These are phyloP conservation scores for Odontophorus gujanensis DNA, from an alignment of 2,113 vertebrate species.

Conservation along the genomic window DNA sequence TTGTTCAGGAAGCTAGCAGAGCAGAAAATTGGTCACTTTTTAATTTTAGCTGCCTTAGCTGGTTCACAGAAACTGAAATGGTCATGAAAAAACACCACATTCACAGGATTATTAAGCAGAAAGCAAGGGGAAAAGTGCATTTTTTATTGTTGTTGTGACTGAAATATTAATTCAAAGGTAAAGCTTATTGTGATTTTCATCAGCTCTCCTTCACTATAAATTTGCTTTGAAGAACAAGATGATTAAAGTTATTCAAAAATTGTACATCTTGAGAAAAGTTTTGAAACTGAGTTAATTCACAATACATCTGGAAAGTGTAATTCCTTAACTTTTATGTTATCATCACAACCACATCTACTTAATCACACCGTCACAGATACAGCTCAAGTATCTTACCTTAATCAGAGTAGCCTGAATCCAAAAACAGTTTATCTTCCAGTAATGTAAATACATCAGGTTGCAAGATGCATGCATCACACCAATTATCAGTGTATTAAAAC, in stretches of 20 bases:
- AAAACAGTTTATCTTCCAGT: not conserved
- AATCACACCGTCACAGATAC: not conserved
- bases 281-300: not conserved
- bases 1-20: not conserved
- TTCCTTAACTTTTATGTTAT: not conserved
- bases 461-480: not conserved
- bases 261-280: not conserved
- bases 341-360: not conserved
- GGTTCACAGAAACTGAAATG: not conserved
- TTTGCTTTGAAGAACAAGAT: not conserved
- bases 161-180: not conserved
- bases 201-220: not conserved
- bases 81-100: not conserved
- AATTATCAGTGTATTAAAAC: not conserved
- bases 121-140: not conserved
- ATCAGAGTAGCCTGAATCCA: not conserved
- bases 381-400: not conserved
- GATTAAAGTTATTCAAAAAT: not conserved
- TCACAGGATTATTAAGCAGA: not conserved
- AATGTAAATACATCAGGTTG: not conserved
- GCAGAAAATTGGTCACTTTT: conserved; percentile 1
- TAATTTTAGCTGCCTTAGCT: not conserved
- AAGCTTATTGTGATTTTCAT: not conserved
- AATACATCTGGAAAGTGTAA: not conserved
- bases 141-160: not conserved